Conservation (phyloP, 2,888 invertebrate species). For the Geotrupes spiniger region DNA sequence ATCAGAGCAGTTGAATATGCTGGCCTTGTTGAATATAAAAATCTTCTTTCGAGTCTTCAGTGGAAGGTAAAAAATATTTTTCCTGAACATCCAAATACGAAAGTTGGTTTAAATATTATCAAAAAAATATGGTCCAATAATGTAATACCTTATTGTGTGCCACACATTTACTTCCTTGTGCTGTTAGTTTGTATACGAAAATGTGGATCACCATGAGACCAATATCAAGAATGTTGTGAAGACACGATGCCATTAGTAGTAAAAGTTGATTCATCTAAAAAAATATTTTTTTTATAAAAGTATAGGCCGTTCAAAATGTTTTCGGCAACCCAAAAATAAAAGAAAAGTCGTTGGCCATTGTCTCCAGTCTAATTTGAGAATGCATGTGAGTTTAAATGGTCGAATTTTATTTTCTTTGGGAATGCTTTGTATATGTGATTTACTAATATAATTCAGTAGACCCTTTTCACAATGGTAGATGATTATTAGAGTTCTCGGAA, state of each 20-base stretch:
- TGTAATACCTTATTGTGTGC: slow-evolving; percentile 11
- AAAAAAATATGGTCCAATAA: slow-evolving; percentile 15
- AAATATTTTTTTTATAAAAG: slow-evolving; percentile 7
- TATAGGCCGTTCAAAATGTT: slow-evolving; percentile 10
- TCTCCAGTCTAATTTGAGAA: slow-evolving; percentile 13
- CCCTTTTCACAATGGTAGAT: slow-evolving; percentile 8
- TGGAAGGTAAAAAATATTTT: slow-evolving; percentile 5
- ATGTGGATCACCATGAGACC: slow-evolving; percentile 12
- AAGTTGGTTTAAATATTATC: slow-evolving; percentile 9
- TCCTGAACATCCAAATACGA: too few species aligned
- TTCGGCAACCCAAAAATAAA: slow-evolving; percentile 14
- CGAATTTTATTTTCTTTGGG: slow-evolving; percentile 11
- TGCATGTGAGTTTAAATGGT: slow-evolving; percentile 11
- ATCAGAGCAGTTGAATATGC: too few species aligned
- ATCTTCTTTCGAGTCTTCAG: slow-evolving; percentile 4
- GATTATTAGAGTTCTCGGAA: slow-evolving; percentile 1
- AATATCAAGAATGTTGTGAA: slow-evolving; percentile 1
- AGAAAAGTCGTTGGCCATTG: slow-evolving; percentile 11
- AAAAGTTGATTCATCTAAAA: too few species aligned
- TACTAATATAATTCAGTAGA: slow-evolving; percentile 12
- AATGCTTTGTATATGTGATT: slow-evolving; percentile 8
- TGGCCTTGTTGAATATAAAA: too few species aligned
- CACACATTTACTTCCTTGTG: slow-evolving; percentile 3
- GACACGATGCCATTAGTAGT: too few species aligned
- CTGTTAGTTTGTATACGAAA: slow-evolving; percentile 12